Evolutionary conservation across 2,888 invertebrate genomes (phyloP).

Genomic region (Bombyx huttoni): DNA sequence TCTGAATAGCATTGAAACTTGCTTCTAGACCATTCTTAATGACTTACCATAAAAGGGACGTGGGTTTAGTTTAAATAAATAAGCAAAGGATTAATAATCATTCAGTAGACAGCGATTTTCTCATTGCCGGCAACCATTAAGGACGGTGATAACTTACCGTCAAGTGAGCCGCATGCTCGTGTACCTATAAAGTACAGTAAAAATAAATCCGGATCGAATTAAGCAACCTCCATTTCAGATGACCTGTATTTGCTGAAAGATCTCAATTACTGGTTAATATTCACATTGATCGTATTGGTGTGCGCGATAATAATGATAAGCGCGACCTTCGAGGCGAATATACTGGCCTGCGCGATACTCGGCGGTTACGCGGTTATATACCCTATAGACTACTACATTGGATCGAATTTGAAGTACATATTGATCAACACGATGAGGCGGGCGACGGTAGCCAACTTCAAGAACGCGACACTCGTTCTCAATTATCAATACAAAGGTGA

Average conservation of each 20-base stretch:
- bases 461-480: slow-evolving; percentile 69
- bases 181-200: neutral
- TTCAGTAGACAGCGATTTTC: too few relatives aligned
- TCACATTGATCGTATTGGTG: slow-evolving; percentile 61
- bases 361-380: slow-evolving; percentile 76
- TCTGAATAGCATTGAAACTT: too few relatives aligned
- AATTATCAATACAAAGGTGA: slow-evolving; percentile 75
- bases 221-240: neutral
- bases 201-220: neutral
- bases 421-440: slow-evolving; percentile 77
- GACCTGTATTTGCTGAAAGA: slow-evolving; percentile 52
- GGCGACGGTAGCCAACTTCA: slow-evolving; percentile 72
- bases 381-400: slow-evolving; percentile 76
- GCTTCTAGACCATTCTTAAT: too few relatives aligned
- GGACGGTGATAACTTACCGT: too few relatives aligned
- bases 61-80: too few relatives aligned
- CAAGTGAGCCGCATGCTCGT: too few relatives aligned
- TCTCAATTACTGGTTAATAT: slow-evolving; percentile 76
- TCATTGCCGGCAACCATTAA: too few relatives aligned
- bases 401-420: slow-evolving; percentile 78
- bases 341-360: slow-evolving; percentile 75
- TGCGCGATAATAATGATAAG: slow-evolving; percentile 60
- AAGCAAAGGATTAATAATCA: too few relatives aligned
- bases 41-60: too few relatives aligned
- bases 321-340: slow-evolving; percentile 67